Base-by-base conservation (phyloP, 2,888 invertebrate genomes). In the Oeneis ivallda region DNA sequence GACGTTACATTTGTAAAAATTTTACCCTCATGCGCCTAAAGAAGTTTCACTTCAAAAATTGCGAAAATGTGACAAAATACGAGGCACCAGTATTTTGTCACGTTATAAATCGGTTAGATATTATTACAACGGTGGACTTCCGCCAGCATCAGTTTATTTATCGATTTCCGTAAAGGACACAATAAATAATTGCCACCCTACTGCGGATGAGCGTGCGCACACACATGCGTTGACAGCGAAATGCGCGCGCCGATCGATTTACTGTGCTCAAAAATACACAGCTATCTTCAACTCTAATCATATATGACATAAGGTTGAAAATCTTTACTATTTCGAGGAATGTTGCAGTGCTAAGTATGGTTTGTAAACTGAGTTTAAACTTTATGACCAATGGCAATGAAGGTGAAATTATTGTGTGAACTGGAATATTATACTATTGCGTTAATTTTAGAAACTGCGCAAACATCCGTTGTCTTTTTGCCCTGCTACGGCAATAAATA, bases 191-290 rank as follows among this genome's bases (percentile, higher is more conserved):
- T 66, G 76, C 66, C 76, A 76, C 79, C 74, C 73, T 76, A 79
- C 71, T 62, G 37, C 65, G 70, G 70, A 70, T 65, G 68, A 68
- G 61, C 65, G 66, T 73, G 76, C 74, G 76, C 74, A 68, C 70
- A 76, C 77, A 71, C 72, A 70, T 71, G 72, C 68, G 74, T 71
- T 80, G 87, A 87, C 85, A 83, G 82, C 80, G 79, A 79, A 82
- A 85, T 79, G 83, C 71, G 71, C 75, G 76, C 80, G 83, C 73
- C 79, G 86, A 87, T 72, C 79, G 87, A 87, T 87, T 85, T 85
- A 87, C 79, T 70, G 72, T 72, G 67, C 60, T 49, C 59, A 64
- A 54, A 66, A 47, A 17, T 45, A 32, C 3, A n/a, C 39, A n/a
- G 9, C 4, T 10, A 60, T 39, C 54, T 49, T 62, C 32, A 58